Conservation (phyloP, 2,888 invertebrate species). For the Troglohyphantes excavatus region DNA sequence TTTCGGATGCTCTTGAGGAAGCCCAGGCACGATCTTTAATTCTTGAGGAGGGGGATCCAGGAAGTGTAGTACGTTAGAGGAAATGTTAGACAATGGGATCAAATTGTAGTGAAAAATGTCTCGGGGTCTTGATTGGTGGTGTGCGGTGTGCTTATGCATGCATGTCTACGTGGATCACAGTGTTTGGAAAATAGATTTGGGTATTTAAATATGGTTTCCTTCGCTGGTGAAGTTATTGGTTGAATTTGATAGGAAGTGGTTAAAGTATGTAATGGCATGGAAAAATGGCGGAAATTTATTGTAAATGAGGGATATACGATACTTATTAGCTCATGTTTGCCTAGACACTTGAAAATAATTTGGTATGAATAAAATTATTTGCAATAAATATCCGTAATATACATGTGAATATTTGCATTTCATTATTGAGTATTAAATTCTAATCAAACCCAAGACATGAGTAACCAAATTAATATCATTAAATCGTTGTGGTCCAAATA, state of each 20-base stretch:
- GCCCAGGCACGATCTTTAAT: background rate
- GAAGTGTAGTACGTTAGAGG: slow-evolving; percentile 12
- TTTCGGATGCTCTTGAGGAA: slow-evolving; percentile 16
- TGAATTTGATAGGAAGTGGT: background rate
- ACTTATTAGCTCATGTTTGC: no score
- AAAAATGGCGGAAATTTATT: background rate
- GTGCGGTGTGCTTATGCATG: background rate
- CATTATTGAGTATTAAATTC: no score
- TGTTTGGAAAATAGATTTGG: background rate
- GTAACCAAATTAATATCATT: no score
- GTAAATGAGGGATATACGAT: background rate
- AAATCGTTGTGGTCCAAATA: no score
- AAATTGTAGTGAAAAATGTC: background rate
- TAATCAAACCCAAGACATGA: no score
- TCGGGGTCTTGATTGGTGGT: background rate
- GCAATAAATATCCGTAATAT: no score
- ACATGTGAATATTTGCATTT: no score
- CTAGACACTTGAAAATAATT: no score
- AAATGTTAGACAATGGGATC: slow-evolving; percentile 13
- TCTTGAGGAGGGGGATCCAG: background rate
- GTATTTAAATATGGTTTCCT: background rate
- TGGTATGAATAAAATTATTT: no score
- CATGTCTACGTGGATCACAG: background rate
- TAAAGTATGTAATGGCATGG: background rate
- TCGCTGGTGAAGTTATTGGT: background rate